Evolutionary conservation across 2,797 vertebrate species (phyloP).

Genomic region (Melanotaenia boesemani): DNA sequence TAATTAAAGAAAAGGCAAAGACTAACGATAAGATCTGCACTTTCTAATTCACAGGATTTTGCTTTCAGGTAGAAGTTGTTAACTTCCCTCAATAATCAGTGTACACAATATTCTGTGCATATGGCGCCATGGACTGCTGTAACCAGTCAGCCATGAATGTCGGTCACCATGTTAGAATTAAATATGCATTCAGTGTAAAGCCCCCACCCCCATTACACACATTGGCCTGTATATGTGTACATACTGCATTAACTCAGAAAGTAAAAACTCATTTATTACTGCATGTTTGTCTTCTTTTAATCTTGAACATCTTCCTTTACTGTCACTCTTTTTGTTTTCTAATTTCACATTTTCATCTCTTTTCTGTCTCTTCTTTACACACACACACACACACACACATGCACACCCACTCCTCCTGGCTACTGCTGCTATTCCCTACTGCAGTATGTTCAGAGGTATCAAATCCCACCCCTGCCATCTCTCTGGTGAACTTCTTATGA

Average conservation of each 20-base stretch:
- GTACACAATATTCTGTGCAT: neutral
- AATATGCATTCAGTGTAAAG: conserved; percentile 42
- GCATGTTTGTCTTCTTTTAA: conserved; percentile 13
- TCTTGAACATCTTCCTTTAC: conserved; percentile 30
- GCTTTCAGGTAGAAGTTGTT: conserved; percentile 14
- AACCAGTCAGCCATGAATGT: conserved; percentile 65
- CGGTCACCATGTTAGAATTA: conserved; percentile 49
- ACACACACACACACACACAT: conserved; percentile 15
- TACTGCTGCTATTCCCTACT: conserved; percentile 54
- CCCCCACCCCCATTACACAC: neutral
- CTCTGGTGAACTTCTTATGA: conserved; percentile 65
- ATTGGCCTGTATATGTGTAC: conserved; percentile 2
- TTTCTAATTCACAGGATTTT: neutral
- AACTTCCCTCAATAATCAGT: conserved; percentile 2
- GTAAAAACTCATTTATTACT: conserved; percentile 13
- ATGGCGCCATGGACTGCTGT: neutral
- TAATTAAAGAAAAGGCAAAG: conserved; percentile 18
- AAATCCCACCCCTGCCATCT: conserved; percentile 51
- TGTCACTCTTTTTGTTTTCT: neutral
- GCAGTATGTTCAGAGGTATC: conserved; percentile 54
- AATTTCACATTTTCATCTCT: conserved; percentile 12
- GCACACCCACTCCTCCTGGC: conserved; percentile 1
- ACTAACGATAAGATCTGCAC: neutral
- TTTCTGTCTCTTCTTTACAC: conserved; percentile 7
- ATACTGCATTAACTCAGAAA: neutral